A percentile compares a stretch with the other conserved stretches of the same genome.
Conservation (phyloP, 2,113 vertebrate species). For the Cyprinodon variegatus region DNA sequence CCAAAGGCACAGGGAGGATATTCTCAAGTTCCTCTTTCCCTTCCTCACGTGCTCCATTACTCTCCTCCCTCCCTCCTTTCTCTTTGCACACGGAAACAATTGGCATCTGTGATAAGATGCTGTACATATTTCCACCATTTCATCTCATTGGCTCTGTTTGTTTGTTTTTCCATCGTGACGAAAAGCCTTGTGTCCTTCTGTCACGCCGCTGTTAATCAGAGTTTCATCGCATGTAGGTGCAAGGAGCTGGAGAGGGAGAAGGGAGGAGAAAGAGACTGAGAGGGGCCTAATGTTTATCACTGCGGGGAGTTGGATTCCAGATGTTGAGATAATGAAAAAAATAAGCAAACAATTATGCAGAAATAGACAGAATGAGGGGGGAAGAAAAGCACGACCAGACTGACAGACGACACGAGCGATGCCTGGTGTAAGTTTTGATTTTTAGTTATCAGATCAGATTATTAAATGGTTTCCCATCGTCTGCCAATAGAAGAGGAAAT, state of each 20-base stretch:
- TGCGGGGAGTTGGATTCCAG: constrained; percentile 75
- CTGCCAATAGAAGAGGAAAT: not conserved
- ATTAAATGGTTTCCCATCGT: not conserved
- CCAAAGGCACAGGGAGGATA: constrained; percentile 75
- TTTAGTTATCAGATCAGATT: constrained; percentile 1
- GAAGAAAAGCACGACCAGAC: constrained; percentile 53
- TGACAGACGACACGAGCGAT: constrained; percentile 63
- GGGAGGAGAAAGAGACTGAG: constrained; percentile 53
- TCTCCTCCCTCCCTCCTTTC: constrained; percentile 36
- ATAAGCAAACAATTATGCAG: constrained; percentile 79
- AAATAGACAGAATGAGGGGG: constrained; percentile 71
- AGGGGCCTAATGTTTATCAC: constrained; percentile 75
- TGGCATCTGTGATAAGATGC: constrained; percentile 77
- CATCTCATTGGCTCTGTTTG: constrained; percentile 65
- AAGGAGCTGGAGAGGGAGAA: constrained; percentile 47
- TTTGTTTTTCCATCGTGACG: constrained; percentile 67
- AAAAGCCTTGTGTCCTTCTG: constrained; percentile 67
- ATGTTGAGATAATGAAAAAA: constrained; percentile 76
- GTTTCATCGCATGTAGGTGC: constrained; percentile 71
- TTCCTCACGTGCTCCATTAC: constrained; percentile 52
- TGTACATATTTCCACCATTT: constrained; percentile 78
- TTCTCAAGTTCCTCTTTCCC: constrained; percentile 76
- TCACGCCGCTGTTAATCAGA: constrained; percentile 70
- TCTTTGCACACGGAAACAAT: constrained; percentile 73
- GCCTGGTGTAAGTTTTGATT: constrained; percentile 29